Evolutionary conservation across 2,797 vertebrate species (phyloP).

Genomic region (Menidia menidia): DNA sequence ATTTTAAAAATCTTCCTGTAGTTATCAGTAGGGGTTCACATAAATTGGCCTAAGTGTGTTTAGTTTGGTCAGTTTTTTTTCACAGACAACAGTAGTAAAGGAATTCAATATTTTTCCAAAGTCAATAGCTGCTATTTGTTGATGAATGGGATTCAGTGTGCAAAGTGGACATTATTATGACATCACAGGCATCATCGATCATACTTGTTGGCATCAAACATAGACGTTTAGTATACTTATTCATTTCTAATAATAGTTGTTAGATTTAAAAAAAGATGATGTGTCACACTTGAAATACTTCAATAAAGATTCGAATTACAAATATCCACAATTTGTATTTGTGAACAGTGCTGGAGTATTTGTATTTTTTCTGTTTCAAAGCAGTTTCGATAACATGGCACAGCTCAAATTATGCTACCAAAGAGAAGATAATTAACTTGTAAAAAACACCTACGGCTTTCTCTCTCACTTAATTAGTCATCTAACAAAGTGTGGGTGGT

Average conservation of each 20-base stretch:
- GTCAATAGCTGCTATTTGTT: neutral
- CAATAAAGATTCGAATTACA: neutral
- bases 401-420: neutral
- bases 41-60: neutral
- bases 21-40: neutral
- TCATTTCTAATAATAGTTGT: neutral
- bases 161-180: neutral
- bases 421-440: neutral
- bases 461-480: constrained; percentile 29
- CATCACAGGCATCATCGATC: neutral
- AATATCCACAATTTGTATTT: neutral
- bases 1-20: neutral
- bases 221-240: neutral
- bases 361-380: neutral
- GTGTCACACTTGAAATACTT: too few relatives aligned
- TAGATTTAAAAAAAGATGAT: too few relatives aligned
- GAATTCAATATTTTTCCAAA: neutral
- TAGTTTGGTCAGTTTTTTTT: neutral
- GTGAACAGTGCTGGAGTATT: neutral
- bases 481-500: constrained; percentile 23
- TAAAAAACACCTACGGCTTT: constrained; percentile 3
- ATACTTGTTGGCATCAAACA: neutral
- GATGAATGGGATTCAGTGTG: neutral
- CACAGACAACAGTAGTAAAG: neutral
- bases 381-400: neutral